These are phyloP conservation scores for Dryas iulia DNA, from an alignment of 1,140 invertebrate species.

Conservation along the genomic window DNA sequence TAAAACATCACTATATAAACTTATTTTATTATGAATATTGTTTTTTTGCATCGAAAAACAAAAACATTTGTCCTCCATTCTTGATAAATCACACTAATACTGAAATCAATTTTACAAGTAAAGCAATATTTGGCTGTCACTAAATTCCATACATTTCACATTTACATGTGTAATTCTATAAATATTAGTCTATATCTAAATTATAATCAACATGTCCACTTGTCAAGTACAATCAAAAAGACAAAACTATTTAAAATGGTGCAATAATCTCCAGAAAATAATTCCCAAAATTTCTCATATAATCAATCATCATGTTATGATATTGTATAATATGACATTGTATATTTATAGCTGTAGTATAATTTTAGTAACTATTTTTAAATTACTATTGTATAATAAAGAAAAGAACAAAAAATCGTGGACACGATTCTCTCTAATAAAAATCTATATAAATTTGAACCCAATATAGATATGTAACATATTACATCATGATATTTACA, in stretches of 20 bases:
- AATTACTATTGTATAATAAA: neutral
- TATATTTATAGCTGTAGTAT: neutral
- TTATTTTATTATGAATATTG: too few species aligned
- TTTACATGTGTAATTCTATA: neutral
- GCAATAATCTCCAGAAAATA: neutral
- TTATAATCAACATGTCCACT: constrained; percentile 4
- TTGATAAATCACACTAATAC: constrained; percentile 20
- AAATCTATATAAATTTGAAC: constrained; percentile 40
- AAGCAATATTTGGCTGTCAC: constrained; percentile 22
- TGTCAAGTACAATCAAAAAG: neutral
- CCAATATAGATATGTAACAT: constrained; percentile 54
- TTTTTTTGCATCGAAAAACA: neutral
- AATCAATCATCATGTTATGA: too few species aligned
- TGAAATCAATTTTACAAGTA: constrained; percentile 12
- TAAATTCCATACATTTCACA: constrained; percentile 8
- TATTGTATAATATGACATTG: neutral
- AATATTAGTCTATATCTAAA: neutral
- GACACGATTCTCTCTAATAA: constrained; percentile 9
- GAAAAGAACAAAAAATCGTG: constrained; percentile 3
- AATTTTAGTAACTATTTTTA: neutral
- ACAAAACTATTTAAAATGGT: neutral
- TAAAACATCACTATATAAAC: too few species aligned
- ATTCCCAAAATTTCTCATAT: neutral
- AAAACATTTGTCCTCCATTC: constrained; percentile 6
- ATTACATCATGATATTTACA: constrained; percentile 56